These are phyloP conservation scores for Arctocebus calabarensis DNA, from an alignment of 2,797 vertebrate species.

Conservation along the genomic window DNA sequence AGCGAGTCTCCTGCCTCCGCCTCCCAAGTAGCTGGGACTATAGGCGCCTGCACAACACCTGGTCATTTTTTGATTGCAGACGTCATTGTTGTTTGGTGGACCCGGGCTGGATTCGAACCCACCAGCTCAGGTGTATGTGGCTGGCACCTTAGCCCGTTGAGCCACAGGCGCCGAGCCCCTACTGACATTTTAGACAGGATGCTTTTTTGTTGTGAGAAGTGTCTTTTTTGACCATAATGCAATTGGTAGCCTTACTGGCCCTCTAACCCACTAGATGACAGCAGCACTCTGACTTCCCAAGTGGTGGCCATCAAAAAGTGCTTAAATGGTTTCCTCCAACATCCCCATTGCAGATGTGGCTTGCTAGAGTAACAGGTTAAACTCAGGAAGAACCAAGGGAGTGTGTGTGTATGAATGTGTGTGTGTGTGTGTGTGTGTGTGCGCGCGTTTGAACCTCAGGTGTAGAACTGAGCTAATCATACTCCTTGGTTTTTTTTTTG, in stretches of 20 bases:
- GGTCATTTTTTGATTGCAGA: too few species aligned
- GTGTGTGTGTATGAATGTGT: not conserved
- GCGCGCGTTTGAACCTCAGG: not conserved
- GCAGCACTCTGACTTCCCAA: not conserved
- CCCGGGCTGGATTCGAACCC: too few species aligned
- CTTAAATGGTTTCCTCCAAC: not conserved
- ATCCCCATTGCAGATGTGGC: not conserved
- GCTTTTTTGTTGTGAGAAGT: not conserved
- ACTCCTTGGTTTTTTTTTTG: not conserved
- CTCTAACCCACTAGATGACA: too few species aligned
- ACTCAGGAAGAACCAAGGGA: not conserved
- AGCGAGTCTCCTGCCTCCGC: too few species aligned
- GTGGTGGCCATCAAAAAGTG: not conserved
- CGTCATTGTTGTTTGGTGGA: too few species aligned
- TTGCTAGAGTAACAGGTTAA: not conserved
- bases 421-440: not conserved
- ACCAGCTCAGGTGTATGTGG: too few species aligned
- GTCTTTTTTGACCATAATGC: not conserved
- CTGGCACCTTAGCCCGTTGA: too few species aligned
- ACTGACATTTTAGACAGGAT: not conserved
- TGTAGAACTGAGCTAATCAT: not conserved
- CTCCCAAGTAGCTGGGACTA: too few species aligned
- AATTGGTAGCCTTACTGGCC: not conserved
- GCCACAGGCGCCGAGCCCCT: too few species aligned
- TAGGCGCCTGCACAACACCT: too few species aligned